Percentiles rank a stretch among this genome's conserved stretches.
These are phyloP conservation scores for Diglossa cyanea DNA, from an alignment of 2,797 vertebrate species.

Conservation along the genomic window DNA sequence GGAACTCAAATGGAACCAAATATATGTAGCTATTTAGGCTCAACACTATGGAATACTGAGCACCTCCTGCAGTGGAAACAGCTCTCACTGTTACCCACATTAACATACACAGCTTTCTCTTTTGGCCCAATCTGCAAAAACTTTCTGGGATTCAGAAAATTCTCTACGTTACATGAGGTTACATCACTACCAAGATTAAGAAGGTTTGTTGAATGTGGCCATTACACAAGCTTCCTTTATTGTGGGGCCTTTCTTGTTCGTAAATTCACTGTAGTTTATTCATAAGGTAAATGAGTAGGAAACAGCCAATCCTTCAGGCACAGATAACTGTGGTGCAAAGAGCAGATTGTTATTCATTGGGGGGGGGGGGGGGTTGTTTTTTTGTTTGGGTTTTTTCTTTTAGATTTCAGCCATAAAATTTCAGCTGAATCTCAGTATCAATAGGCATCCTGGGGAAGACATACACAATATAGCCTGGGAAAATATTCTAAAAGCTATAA, in stretches of 20 bases:
- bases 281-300: not conserved
- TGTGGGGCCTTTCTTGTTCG: not conserved
- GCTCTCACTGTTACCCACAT: not conserved
- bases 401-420: not conserved
- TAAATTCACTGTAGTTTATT: not conserved
- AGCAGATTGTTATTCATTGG: not conserved
- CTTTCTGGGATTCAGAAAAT: not conserved
- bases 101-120: not conserved
- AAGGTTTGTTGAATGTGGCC: not conserved
- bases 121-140: not conserved
- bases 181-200: not conserved
- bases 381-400: not conserved
- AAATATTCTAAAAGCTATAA: not conserved
- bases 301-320: not conserved
- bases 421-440: not conserved
- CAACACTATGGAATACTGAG: not conserved
- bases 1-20: not conserved
- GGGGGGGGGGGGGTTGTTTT: accelerated
- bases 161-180: not conserved
- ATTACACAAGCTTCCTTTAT: not conserved
- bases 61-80: not conserved
- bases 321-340: not conserved
- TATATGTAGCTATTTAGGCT: not conserved
- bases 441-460: not conserved
- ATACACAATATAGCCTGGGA: not conserved